These are phyloP conservation scores for Amphibalanus amphitrite DNA, from an alignment of 1,140 invertebrate species.

Conservation along the genomic window DNA sequence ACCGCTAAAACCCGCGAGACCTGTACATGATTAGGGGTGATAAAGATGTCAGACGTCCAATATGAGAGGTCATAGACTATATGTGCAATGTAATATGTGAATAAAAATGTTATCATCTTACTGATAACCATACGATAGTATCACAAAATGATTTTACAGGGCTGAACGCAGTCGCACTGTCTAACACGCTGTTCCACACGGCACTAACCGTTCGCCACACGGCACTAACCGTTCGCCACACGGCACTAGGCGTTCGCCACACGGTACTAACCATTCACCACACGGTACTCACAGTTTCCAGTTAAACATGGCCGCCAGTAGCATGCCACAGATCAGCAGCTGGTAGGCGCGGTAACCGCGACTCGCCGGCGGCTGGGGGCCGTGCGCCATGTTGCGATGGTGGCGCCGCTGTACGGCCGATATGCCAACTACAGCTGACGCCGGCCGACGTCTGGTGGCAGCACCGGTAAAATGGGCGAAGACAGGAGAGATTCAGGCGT, in stretches of 20 bases:
- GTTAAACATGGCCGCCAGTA: slow-evolving; percentile 25
- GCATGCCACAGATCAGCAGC: slow-evolving; percentile 21
- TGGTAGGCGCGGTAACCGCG: slow-evolving; percentile 27
- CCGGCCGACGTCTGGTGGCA: no score
- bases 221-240: slow-evolving; percentile 4
- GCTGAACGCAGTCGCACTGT: slow-evolving; percentile 21
- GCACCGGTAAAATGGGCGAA: no score
- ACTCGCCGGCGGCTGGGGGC: slow-evolving; percentile 22
- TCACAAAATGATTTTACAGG: slow-evolving; percentile 6
- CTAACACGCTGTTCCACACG: slow-evolving; percentile 22
- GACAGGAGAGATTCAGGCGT: no score
- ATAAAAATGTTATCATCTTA: slow-evolving; percentile 20
- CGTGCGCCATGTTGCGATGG: slow-evolving; percentile 38
- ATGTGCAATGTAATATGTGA: no score
- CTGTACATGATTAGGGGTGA: no score
- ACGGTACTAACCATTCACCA: slow-evolving; percentile 3
- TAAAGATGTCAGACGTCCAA: no score
- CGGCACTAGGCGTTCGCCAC: slow-evolving; percentile 4
- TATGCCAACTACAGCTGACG: no score
- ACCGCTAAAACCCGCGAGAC: no score
- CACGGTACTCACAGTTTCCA: slow-evolving; percentile 29
- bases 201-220: not conserved
- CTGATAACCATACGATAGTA: slow-evolving; percentile 18
- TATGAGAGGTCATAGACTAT: no score
- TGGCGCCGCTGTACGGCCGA: slow-evolving; percentile 16